Percentiles rank a stretch among this genome's conserved stretches.
These are phyloP conservation scores for Aporophyla nigra DNA, from an alignment of 2,888 invertebrate species.

Conservation along the genomic window DNA sequence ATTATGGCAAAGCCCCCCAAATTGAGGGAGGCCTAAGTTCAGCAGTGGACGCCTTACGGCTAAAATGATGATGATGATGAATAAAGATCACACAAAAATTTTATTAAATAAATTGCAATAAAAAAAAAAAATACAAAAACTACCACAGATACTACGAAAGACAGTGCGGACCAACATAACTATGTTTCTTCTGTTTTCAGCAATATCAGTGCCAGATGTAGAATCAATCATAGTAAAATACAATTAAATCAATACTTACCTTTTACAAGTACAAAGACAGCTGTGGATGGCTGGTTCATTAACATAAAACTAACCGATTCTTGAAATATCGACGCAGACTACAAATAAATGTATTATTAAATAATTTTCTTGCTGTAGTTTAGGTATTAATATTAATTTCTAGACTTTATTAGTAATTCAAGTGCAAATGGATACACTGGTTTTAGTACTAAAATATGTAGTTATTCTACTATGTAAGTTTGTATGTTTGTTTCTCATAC, in stretches of 20 bases:
- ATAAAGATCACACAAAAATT: too few relatives aligned
- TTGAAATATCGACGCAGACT: background rate
- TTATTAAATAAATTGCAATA: too few relatives aligned
- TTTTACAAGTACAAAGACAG: background rate
- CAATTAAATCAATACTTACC: background rate
- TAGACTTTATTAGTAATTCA: slow-evolving; percentile 6
- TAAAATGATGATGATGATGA: too few relatives aligned
- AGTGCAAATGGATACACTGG: background rate
- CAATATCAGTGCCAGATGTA: too few relatives aligned
- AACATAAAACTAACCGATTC: slow-evolving; percentile 32
- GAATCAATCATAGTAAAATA: background rate
- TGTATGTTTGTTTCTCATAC: background rate
- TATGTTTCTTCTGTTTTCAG: too few relatives aligned
- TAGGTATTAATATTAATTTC: slow-evolving; percentile 28
- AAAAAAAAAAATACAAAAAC: too few relatives aligned
- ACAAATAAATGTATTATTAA: slow-evolving; percentile 18
- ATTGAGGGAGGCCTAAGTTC: too few relatives aligned
- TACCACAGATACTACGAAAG: too few relatives aligned
- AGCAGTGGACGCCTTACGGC: too few relatives aligned
- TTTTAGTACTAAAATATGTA: background rate
- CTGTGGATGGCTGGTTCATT: background rate
- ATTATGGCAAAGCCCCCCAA: too few relatives aligned
- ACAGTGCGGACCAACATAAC: too few relatives aligned
- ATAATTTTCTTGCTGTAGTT: background rate
- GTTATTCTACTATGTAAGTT: background rate